phyloP scores from a whole-genome alignment of 1,140 invertebrate species.

The Drosophila malerkotliana region DNA sequence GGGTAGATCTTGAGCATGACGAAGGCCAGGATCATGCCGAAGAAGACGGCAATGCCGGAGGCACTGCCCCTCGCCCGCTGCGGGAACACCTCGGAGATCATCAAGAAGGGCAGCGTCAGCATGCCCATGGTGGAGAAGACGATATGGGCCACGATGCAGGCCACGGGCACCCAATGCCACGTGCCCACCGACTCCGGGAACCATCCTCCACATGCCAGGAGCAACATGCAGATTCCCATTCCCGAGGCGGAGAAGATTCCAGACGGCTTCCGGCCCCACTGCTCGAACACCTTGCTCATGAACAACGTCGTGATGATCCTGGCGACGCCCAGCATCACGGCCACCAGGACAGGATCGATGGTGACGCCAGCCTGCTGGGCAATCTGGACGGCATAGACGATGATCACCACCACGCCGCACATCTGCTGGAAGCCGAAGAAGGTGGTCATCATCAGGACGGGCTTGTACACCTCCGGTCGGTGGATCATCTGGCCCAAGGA shows the following conservation, averaged over 20 bases:
- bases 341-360: slow-evolving; percentile 86
- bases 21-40: slow-evolving; percentile 90
- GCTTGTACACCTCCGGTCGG: slow-evolving; percentile 86
- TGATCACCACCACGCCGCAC: slow-evolving; percentile 90
- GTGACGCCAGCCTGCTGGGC: slow-evolving; percentile 85
- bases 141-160: slow-evolving; percentile 86
- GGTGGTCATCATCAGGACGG: slow-evolving; percentile 87
- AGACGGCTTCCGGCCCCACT: slow-evolving; percentile 85
- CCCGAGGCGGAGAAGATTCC: slow-evolving; percentile 87
- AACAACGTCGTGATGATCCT: slow-evolving; percentile 86
- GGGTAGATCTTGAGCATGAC: slow-evolving; percentile 91
- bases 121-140: slow-evolving; percentile 87
- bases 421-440: slow-evolving; percentile 92
- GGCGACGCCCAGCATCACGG: slow-evolving; percentile 86
- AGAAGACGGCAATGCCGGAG: slow-evolving; percentile 87
- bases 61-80: slow-evolving; percentile 87
- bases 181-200: slow-evolving; percentile 64
- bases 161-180: slow-evolving; percentile 82
- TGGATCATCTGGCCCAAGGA: slow-evolving; percentile 67
- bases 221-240: slow-evolving; percentile 87
- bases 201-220: slow-evolving; percentile 84
- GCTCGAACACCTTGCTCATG: slow-evolving; percentile 85
- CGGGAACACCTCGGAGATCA: slow-evolving; percentile 91
- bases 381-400: slow-evolving; percentile 90
- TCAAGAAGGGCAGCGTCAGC: slow-evolving; percentile 89